Base-by-base conservation (phyloP, 1,140 invertebrate species). In the Argopecten irradians region DNA sequence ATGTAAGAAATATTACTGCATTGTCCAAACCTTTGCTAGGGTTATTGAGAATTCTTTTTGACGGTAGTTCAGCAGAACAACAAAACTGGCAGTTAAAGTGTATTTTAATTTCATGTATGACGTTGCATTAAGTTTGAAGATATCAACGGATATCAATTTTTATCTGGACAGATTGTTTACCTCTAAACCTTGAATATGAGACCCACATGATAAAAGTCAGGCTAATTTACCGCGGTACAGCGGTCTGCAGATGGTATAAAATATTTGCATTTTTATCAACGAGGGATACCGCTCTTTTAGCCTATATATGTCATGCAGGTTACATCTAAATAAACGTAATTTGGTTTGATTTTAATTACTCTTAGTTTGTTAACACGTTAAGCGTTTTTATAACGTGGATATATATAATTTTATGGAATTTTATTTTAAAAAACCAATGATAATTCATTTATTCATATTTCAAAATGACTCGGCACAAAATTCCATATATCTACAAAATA, bases 181-280 rank as follows among this genome's bases (percentile, higher is more conserved):
- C 55, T 71, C n/a, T 71, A 71, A 71, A 11, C 55, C 55, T 71
- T 71, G 55, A 71, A 71, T 28, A 71, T 28, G 55, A 71, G 55
- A 71, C 55, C 2, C 5, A 3, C 1, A n/a, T 71, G 55, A 71
- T 71, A 71, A 5, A 71, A 16, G 22, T 5, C 5, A n/a, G 55
- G 5, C 7, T 22, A 14, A 19, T 46, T 46, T 46, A 46, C 8
- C 22, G 55, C 0, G 22, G 28, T 71, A 71, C 55, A 28, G 8
- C 55, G 55, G 55, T 71, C 55, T 28, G 55, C 55, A 71, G 55
- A 71, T 71, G 55, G 19, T 71, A 71, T 16, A 3, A 71, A 28
- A 28, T 71, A 71, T 71, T 71, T 71, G 55, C 55, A 71, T 71
- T 71, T 71, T 71, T 71, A 71, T 71, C 55, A n/a, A 16, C 22